These are phyloP conservation scores for Rhynchotus rufescens DNA, from an alignment of 2,797 vertebrate species.

Conservation along the genomic window DNA sequence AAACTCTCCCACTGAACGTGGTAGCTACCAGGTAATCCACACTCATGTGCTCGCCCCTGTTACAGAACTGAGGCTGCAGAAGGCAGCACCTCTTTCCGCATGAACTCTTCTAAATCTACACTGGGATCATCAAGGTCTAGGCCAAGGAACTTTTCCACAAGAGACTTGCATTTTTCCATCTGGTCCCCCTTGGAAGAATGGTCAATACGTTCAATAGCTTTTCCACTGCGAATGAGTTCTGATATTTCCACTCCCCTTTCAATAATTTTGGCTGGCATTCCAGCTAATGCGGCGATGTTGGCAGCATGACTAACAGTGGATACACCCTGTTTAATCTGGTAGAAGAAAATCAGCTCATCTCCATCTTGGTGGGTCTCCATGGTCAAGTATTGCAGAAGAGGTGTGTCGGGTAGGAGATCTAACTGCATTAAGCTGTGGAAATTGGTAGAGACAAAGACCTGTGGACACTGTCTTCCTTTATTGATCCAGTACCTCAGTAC, in stretches of 20 bases:
- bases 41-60: neutral
- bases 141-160: constrained; percentile 89
- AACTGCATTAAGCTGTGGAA: constrained; percentile 94
- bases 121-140: constrained; percentile 88
- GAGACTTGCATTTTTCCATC: constrained; percentile 83
- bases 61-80: constrained; percentile 75
- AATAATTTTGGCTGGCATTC: constrained; percentile 87
- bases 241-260: constrained; percentile 90
- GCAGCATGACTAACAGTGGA: constrained; percentile 92
- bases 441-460: constrained; percentile 93
- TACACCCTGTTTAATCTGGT: constrained; percentile 91
- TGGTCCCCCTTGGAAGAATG: constrained; percentile 76
- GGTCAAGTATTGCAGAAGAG: constrained; percentile 88
- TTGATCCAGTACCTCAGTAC: constrained; percentile 90
- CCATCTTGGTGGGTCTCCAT: constrained; percentile 94
- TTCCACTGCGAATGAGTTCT: constrained; percentile 66
- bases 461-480: constrained; percentile 84
- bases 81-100: constrained; percentile 87
- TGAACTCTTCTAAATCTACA: constrained; percentile 85
- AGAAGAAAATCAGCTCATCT: constrained; percentile 93
- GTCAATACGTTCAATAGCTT: constrained; percentile 82
- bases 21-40: neutral
- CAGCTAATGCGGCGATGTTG: constrained; percentile 92
- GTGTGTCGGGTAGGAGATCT: constrained; percentile 86
- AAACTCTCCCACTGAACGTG: neutral